Base-by-base conservation (phyloP, 2,888 invertebrate genomes). In the Nasonovia ribisnigri region DNA sequence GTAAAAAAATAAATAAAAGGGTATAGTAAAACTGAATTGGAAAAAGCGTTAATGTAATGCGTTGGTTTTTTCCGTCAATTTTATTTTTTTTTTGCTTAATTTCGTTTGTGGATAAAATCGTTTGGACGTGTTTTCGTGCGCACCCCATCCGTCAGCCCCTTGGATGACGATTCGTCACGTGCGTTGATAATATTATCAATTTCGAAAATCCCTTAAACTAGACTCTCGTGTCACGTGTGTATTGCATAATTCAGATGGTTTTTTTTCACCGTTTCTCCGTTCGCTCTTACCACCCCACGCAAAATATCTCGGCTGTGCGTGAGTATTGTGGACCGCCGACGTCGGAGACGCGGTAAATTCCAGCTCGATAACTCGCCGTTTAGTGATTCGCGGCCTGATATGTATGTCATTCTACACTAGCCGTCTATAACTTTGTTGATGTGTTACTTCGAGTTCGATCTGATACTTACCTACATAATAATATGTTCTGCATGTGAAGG, bases 11-110 rank as follows among this genome's bases (percentile, higher is more conserved):
- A 43, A 77, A 88, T 51, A 92, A 88, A 84, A 60, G 43, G 36
- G 67, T 88, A 36, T 77, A 51, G 90, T 60, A 86, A 93, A 89
- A 46, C 46, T 24, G 84, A 93, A 93, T 90, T 90, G 90, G 42
- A 90, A 90, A 54, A 84, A 90, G 26, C 89, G 84, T 93, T 89
- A 93, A 90, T 93, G 57, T 43, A 84, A 88, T 88, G 57, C 26
- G 36, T 26, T 60, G 57, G 93, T 93, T 90, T 93, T 93, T 93
- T 84, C 90, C 57, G 48, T 93, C 90, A 84, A 84, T 48, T 48
- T n/a, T n/a, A 84, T 36, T 57, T 84, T 84, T 88, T 60, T 92
- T 89, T 60, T 26, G 57, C 89, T 84, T 93, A 90, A 90, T 93
- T 84, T 93, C 46, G 36, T 84, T 36, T 51, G 29, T 11, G n/a